Base-by-base conservation (phyloP, 2,888 invertebrate genomes). In the Philopedon plagiatum region DNA sequence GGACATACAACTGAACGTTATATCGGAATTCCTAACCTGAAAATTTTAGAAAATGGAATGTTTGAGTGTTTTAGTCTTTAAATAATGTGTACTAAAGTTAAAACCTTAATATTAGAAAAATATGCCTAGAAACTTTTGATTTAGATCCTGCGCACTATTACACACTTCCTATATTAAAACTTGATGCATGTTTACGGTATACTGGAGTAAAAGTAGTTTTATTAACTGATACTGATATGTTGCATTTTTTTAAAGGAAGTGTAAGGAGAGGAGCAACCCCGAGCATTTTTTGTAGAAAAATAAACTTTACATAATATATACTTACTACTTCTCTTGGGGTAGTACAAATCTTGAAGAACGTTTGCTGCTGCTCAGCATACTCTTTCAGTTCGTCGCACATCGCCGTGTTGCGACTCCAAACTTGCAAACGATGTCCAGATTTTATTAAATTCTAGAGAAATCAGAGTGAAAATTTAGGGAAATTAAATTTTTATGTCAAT, bases 1-100 rank as follows among this genome's bases (percentile, higher is more conserved):
- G 0, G 97, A 92, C 9, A 98, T 95, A 84, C 98, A 98, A 7
- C 95, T 95, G 86, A 98, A 98, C 58, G 96, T 97, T 77, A 98
- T 94, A 84, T 98, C 97, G 0, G 97, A 94, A 63, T 92, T 92
- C 78, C 92, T 91, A 5, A 98, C 58, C 75, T 75, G 49, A 21
- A 64, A 46, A 61, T 37, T 26, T 44, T 8, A 18, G 26, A 26
- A 3, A 5, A 26, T 26, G 3, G 3, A 26, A 26, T 5, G 3
- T 26, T 5, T 5, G 26, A n/a, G n/a, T n/a, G n/a, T n/a, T n/a
- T n/a, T n/a, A n/a, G n/a, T n/a, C n/a, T n/a, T n/a, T n/a, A n/a
- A n/a, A n/a, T n/a, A n/a, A n/a, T n/a, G n/a, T n/a, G n/a, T n/a
- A n/a, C n/a, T n/a, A n/a, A n/a, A n/a, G n/a, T n/a, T n/a, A n/a